Percentiles rank a stretch among this genome's conserved stretches.
phyloP scores from a whole-genome alignment of 2,113 vertebrate genomes.

The Pluvialis apricaria region DNA sequence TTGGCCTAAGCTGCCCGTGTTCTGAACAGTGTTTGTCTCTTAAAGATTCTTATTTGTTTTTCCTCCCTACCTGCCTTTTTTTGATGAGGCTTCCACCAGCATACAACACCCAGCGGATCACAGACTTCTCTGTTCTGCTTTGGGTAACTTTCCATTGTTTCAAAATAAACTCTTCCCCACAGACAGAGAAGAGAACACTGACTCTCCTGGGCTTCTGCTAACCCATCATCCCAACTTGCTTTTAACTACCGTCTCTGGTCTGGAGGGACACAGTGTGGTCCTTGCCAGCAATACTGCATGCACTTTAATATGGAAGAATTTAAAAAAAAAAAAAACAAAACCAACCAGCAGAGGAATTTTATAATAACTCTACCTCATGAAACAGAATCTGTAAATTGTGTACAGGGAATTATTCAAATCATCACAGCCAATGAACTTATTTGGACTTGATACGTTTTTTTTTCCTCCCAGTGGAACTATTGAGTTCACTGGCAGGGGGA shows the following conservation, averaged over 20 bases:
- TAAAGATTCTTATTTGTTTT: not conserved
- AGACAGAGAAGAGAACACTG: not conserved
- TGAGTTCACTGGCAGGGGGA: not conserved
- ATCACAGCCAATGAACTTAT: not conserved
- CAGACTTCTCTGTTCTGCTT: not conserved
- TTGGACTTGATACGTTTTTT: not conserved
- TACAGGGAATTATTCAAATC: not conserved
- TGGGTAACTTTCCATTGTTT: constrained; percentile 26
- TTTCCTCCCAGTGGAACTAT: constrained; percentile 1
- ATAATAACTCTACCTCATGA: not conserved
- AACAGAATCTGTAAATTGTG: not conserved
- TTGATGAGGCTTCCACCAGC: not conserved
- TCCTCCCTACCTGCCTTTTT: not conserved
- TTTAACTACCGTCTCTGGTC: not conserved
- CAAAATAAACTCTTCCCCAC: constrained; percentile 26
- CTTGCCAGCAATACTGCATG: not conserved
- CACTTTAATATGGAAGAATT: not conserved
- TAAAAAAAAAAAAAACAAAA: not conserved
- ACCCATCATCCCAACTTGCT: not conserved
- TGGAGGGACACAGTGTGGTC: not conserved
- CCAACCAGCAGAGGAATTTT: not conserved
- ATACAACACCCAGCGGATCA: not conserved
- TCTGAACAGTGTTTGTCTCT: not conserved
- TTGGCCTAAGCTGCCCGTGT: not conserved
- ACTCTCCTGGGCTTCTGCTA: constrained; percentile 17